Evolutionary conservation across 1,140 invertebrate species (phyloP), one percentile per base, ranked within the genome.

Genomic region (Scaptomyza hsui): DNA sequence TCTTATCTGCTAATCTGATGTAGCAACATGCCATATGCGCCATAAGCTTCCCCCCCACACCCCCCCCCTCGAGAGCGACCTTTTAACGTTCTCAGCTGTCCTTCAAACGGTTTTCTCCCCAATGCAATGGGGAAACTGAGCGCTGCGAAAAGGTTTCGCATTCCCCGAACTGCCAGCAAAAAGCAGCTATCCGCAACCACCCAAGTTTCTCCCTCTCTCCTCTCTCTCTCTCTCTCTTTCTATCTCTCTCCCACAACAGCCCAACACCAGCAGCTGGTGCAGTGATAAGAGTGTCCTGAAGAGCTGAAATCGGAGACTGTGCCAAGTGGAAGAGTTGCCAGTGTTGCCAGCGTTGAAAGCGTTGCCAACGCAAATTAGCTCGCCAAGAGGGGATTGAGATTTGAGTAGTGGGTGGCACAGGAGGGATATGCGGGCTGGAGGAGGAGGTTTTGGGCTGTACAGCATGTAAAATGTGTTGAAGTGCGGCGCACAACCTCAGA

Each of bases 281-380:
- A 24, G 21, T 59, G 52, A 65, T 57, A 57, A 65, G 44, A 65
- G 16, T 15, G 16, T 15, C 42, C 13, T 18, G 35, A 9, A 65
- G 44, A 19, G 10, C 12, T 57, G 52, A 47, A 65, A 57, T 47
- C 26, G 35, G 53, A 67, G 45, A 56, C 32, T 37, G n/a, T 47
- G 26, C 19, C 37, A 42, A 59, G 2, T 29, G 19, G 44, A 39
- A 48, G 53, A 48, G 29, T 29, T 57, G 42, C 13, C 37, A 45
- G 37, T 1, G 37, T 2, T 74, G 29, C 44, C 72, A 72, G 61
- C 49, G 49, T n/a, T n/a, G n/a, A n/a, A n/a, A n/a, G n/a, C n/a
- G 68, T 71, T 74, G 29, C 44, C 72, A 72, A 67, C 49, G 49
- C 72, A 73, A 72, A 73, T 75, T 67, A 67, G 49, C 72, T 49